Conservation (phyloP, 2,888 invertebrate genomes). For the Nineta flava region DNA sequence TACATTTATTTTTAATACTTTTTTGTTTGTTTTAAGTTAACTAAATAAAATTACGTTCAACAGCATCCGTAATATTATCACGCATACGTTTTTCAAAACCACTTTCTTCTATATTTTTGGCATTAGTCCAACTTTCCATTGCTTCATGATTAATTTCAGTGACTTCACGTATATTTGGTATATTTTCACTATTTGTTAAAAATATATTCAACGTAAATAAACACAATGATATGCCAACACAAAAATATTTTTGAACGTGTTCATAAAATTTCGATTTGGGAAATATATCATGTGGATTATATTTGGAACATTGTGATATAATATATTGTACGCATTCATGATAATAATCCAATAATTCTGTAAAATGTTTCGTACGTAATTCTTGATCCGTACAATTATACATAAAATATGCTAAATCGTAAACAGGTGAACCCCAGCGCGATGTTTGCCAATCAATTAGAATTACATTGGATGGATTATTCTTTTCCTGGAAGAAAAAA, state of each 20-base stretch:
- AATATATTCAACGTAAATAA: constrained; percentile 16
- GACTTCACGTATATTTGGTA: constrained; percentile 12
- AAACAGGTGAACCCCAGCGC: constrained; percentile 16
- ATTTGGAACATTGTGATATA: constrained; percentile 14
- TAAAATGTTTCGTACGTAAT: constrained; percentile 16
- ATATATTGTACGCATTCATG: constrained; percentile 17
- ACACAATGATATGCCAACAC: constrained; percentile 17
- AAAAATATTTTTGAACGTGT: constrained; percentile 19
- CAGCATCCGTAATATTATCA: constrained; percentile 11
- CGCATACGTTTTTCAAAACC: constrained; percentile 12
- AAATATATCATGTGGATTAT: constrained; percentile 17
- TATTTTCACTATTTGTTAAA: constrained; percentile 13
- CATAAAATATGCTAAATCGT: constrained; percentile 22
- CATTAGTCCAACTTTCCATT: constrained; percentile 3
- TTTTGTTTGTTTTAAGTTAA: no score
- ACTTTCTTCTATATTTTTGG: constrained; percentile 9
- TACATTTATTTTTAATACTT: no score
- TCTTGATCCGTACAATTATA: constrained; percentile 19
- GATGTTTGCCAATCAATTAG: constrained; percentile 20
- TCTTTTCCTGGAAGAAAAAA: background rate
- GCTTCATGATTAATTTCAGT: no score
- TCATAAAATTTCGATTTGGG: constrained; percentile 16
- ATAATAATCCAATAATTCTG: constrained; percentile 20
- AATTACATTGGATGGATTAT: constrained; percentile 15
- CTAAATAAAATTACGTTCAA: constrained; percentile 12